Base-by-base conservation (phyloP, 2,888 invertebrate genomes). In the Euzophera pinguis region DNA sequence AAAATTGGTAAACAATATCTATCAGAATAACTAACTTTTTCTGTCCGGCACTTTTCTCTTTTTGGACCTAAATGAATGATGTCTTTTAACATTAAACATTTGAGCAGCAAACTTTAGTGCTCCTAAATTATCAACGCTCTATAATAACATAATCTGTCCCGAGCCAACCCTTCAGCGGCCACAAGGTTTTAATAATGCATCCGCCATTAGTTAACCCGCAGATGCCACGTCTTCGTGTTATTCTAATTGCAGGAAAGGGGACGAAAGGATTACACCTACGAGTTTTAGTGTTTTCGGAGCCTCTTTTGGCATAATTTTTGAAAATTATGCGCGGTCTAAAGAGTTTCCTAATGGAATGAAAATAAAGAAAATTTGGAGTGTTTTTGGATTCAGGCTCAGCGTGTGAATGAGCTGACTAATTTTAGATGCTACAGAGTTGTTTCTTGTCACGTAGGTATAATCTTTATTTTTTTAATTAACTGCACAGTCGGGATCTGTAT, bases 181-280 rank as follows among this genome's bases (percentile, higher is more conserved):
- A 69, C 65, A 55, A 67, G 73, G 73, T 69, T 79, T 90, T 84
- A 90, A 90, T 90, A 90, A 90, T 90, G 84, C 84, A 90, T 76
- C 71, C 74, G 69, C 88, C 90, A 90, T 90, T 90, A 90, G 84
- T 84, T 83, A 83, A 81, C 83, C 81, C 84, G 68, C 87, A 85
- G 87, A 87, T 82, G 84, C 75, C 69, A 68, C 77, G 78, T 83
- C 87, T 85, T 81, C 80, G 73, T 73, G 57, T 84, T 80, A 81
- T 83, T 84, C 83, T 83, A 84, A 88, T 87, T 81, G 80, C 75
- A 71, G 59, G 75, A 78, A 79, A 81, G 81, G 83, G 78, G 69
- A 63, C 78, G 76, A 80, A 78, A 77, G 83, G 86, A 82, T 85
- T 60, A 84, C 78, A 73, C 74, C 71, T 71, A 71, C 73, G 67